Conservation (phyloP, 2,113 vertebrate species). For the Cyrtonyx montezumae region DNA sequence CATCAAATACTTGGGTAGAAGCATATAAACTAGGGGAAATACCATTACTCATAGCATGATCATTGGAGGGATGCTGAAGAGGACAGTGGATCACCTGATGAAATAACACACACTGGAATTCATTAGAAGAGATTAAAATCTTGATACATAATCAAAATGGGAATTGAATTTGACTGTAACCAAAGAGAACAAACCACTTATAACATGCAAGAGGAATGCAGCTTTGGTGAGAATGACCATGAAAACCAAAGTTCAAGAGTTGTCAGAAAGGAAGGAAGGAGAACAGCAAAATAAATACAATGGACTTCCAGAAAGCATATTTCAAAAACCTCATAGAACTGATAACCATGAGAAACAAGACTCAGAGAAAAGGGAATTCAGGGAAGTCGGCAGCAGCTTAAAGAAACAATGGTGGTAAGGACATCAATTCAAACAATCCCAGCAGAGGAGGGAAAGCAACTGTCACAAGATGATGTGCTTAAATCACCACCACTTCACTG, state of each 20-base stretch:
- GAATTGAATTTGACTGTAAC: not conserved
- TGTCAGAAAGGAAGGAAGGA: slow-evolving; percentile 45
- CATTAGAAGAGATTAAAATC: not conserved
- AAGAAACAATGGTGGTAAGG: slow-evolving; percentile 44
- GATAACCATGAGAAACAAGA: slow-evolving; percentile 53
- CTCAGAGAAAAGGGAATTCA: slow-evolving; percentile 37
- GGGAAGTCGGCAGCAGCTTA: slow-evolving; percentile 33
- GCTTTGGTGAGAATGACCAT: slow-evolving; percentile 37
- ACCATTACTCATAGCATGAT: not conserved
- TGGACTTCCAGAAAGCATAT: slow-evolving; percentile 68
- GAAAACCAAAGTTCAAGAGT: slow-evolving; percentile 55
- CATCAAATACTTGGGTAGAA: not conserved
- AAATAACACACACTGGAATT: not conserved
- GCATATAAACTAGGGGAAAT: not conserved
- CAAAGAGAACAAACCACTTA: not conserved
- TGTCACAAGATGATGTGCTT: not conserved
- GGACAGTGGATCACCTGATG: not conserved
- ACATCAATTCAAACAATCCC: slow-evolving; percentile 33
- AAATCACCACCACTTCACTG: not conserved
- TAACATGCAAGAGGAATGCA: slow-evolving; percentile 50
- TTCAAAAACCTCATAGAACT: slow-evolving; percentile 53
- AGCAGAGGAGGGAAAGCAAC: not conserved
- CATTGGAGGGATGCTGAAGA: not conserved
- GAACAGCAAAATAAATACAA: slow-evolving; percentile 66
- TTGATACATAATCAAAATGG: not conserved